These are phyloP conservation scores for Montipora cactus DNA, from an alignment of 64 coral and sea anemone genomes.

Conservation along the genomic window DNA sequence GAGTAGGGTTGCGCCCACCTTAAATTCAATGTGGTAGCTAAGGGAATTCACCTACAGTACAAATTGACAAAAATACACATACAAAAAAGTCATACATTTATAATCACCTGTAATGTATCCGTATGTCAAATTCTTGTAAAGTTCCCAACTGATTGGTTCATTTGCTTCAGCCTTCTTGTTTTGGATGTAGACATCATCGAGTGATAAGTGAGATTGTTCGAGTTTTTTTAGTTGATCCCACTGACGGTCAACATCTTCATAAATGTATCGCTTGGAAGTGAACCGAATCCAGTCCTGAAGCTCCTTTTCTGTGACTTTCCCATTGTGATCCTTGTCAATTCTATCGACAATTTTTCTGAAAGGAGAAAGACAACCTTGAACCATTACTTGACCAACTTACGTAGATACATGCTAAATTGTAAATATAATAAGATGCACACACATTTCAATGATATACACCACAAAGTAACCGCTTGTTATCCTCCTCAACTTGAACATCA, in stretches of 20 bases:
- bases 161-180: conserved; percentile 62
- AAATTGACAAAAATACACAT: too few species aligned
- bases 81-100: too few species aligned
- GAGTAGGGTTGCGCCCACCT: too few species aligned
- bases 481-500: too few species aligned
- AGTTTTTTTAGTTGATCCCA: conserved; percentile 86
- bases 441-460: too few species aligned
- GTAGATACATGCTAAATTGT: background rate
- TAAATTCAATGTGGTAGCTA: too few species aligned
- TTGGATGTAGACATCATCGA: conserved; percentile 27
- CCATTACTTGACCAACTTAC: background rate
- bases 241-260: conserved; percentile 86
- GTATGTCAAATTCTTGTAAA: conserved; percentile 81
- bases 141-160: conserved; percentile 70
- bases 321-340: conserved; percentile 83
- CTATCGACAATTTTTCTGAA: conserved; percentile 95
- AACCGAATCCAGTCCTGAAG: conserved; percentile 82
- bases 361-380: background rate
- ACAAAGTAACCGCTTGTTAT: too few species aligned
- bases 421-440: too few species aligned
- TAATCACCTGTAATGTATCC: conserved; percentile 65
- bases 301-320: conserved; percentile 73
- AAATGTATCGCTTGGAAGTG: conserved; percentile 86
- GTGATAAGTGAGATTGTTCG: conserved; percentile 30
- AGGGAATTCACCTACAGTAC: too few species aligned